Conservation (phyloP, 2,797 vertebrate species). For the Hemibagrus guttatus region DNA sequence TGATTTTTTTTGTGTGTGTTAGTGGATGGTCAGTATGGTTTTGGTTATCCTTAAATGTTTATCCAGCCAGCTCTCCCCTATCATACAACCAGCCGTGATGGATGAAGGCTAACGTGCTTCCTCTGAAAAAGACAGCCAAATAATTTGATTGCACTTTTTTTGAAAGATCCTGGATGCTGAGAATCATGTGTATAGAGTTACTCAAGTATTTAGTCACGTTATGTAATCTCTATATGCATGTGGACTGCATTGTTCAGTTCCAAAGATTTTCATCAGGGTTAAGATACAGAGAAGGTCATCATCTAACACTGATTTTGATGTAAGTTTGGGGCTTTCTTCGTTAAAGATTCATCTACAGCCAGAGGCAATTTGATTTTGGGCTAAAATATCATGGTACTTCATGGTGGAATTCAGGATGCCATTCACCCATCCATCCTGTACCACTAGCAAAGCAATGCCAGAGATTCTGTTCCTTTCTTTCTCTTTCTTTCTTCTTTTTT, state of each 20-base stretch:
- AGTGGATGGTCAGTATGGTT: background rate
- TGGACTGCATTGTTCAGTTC: background rate
- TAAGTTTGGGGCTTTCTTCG: background rate
- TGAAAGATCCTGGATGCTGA: background rate
- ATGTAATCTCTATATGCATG: background rate
- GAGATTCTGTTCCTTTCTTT: background rate
- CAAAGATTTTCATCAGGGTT: background rate
- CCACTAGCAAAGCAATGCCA: background rate
- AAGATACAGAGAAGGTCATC: background rate
- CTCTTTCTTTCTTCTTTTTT: background rate
- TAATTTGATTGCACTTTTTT: background rate
- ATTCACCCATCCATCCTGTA: background rate
- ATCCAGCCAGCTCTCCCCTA: background rate
- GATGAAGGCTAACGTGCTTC: background rate
- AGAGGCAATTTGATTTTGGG: too few species aligned
- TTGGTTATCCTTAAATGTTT: background rate
- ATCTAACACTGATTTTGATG: background rate
- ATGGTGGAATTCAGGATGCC: background rate
- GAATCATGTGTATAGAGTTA: background rate
- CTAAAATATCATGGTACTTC: background rate
- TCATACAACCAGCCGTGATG: background rate
- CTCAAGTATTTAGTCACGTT: background rate
- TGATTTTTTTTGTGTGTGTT: background rate
- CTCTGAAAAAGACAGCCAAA: background rate
- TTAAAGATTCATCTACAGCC: background rate